Conservation (phyloP, 2,113 vertebrate genomes). For the Aix galericulata region DNA sequence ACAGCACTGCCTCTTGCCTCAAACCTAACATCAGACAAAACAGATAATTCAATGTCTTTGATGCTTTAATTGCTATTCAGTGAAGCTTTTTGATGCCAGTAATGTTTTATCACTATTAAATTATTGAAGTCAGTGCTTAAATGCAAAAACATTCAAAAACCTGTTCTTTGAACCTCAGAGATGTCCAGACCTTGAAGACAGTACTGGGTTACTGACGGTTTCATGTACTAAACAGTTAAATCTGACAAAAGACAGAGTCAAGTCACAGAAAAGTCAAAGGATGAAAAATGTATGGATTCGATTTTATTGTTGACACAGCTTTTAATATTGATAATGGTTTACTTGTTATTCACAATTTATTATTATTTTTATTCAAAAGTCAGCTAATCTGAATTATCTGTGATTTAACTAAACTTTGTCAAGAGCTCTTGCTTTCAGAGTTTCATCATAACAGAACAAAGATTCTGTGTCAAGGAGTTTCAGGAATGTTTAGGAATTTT, state of each 20-base stretch:
- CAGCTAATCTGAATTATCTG: too few species aligned
- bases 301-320: background rate
- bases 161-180: background rate
- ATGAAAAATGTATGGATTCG: background rate
- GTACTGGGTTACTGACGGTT: background rate
- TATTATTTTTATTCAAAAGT: too few species aligned
- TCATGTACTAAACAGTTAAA: background rate
- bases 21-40: constrained; percentile 29
- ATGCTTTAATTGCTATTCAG: constrained; percentile 25
- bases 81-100: background rate
- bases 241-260: background rate
- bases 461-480: background rate
- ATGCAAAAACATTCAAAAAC: background rate
- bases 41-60: background rate
- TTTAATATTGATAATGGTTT: background rate
- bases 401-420: background rate
- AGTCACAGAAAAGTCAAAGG: background rate
- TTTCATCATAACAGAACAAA: background rate
- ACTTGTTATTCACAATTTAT: background rate
- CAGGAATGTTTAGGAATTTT: background rate
- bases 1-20: background rate
- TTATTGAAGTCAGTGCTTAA: background rate
- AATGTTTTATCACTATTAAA: background rate
- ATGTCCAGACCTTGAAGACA: background rate
- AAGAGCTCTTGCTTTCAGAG: background rate